Evolutionary conservation across 2,113 vertebrate species (phyloP).

Genomic region (Accipiter virgatus): DNA sequence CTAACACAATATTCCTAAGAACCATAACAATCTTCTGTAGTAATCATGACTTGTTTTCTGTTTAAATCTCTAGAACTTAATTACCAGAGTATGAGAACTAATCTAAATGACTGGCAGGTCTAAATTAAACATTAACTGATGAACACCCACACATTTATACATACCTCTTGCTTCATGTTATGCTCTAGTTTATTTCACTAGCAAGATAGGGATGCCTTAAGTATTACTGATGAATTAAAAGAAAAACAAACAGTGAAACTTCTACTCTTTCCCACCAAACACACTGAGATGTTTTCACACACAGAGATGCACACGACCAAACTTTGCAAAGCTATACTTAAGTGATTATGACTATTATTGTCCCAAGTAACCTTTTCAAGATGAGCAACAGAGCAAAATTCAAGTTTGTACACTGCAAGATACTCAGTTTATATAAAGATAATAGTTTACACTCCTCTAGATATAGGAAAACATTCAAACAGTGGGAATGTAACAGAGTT

Average conservation of each 20-base stretch:
- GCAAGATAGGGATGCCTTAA: neutral
- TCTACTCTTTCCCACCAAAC: neutral
- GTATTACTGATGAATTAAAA: neutral
- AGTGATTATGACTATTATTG: neutral
- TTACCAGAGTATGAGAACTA: neutral
- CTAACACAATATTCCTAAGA: neutral
- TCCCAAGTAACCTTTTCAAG: neutral
- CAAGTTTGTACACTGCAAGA: neutral
- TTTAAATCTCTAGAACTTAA: neutral
- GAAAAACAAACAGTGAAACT: neutral
- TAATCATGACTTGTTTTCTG: neutral
- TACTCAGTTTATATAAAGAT: neutral
- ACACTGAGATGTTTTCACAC: neutral
- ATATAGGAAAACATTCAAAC: neutral
- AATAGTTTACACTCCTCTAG: neutral
- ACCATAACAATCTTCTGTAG: neutral
- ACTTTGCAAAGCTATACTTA: neutral
- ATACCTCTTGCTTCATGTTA: neutral
- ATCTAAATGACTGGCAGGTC: neutral
- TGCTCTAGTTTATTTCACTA: neutral
- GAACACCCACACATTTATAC: neutral
- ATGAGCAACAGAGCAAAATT: neutral
- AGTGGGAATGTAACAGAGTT: neutral
- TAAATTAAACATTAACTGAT: neutral
- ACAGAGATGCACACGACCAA: rapidly evolving